Evolutionary conservation across 2,113 vertebrate species (phyloP), one percentile per base, ranked within the genome.

Genomic region (Bubo bubo): DNA sequence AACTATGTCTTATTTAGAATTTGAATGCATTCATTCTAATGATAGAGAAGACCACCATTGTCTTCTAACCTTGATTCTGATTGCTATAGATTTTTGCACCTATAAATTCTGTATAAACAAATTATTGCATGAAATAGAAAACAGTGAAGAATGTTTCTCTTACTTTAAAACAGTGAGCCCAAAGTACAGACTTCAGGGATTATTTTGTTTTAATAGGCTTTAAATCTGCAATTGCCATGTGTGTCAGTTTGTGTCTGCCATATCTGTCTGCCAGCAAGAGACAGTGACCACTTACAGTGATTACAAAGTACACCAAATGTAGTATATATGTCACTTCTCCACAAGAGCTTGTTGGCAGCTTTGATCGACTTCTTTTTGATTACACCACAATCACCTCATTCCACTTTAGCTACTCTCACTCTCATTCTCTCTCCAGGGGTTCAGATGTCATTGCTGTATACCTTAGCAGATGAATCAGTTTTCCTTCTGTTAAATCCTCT

Each of bases 311-410:
- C 82, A 97, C 83, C 62, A 96, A 97, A 93, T 83, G 56, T 84
- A 95, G 91, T 94, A 90, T 97, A 43, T 91, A 72, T 83, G 93
- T 96, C 96, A 95, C 72, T 93, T 97, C 86, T 97, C 95, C 95
- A 96, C 91, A 97, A 97, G 92, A 96, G 76, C 84, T 94, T 97
- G 91, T 96, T 97, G 97, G 83, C 92, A 95, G 93, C 98, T 98
- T 98, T 97, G 95, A 98, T 98, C 90, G 79, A 95, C 97, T 97
- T 95, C 95, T 95, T 98, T 98, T 97, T 88, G 96, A 98, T 95
- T 97, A 98, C 98, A 97, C 94, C 96, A 97, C 97, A 98, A 98
- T 98, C 92, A 98, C 97, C 95, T 86, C 92, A 98, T 97, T 98
- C 96, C 96, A 98, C 96, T 98, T 98, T 92, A 98, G 96, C 97